These are phyloP conservation scores for Oceanites oceanicus DNA, from an alignment of 2,113 vertebrate genomes.

Conservation along the genomic window DNA sequence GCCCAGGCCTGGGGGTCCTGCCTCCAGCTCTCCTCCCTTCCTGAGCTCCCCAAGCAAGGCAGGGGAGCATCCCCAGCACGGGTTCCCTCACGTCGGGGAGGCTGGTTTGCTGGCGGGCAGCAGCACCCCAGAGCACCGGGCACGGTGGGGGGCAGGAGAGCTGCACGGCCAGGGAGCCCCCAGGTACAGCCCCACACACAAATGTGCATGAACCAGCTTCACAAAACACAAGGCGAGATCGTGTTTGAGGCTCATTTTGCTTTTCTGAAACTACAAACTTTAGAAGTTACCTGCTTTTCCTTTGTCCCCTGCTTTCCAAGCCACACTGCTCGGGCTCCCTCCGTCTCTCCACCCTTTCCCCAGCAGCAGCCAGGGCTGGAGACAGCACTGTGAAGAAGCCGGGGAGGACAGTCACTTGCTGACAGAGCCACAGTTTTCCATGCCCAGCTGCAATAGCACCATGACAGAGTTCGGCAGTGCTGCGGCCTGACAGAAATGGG, in stretches of 20 bases:
- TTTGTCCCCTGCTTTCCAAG: not conserved
- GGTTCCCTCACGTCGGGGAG: rapidly evolving
- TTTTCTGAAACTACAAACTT: not conserved
- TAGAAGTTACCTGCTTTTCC: not conserved
- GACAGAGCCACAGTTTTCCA: not conserved
- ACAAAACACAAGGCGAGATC: not conserved
- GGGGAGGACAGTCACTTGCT: not conserved
- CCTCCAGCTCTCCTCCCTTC: not conserved
- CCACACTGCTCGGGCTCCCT: not conserved
- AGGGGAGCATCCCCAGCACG: not conserved
- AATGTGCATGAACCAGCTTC: rapidly evolving
- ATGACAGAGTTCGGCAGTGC: not conserved
- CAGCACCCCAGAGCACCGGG: not conserved
- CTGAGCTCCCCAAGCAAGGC: not conserved
- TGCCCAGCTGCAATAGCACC: rapidly evolving
- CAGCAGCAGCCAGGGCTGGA: not conserved
- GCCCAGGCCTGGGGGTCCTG: not conserved
- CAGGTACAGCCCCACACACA: not conserved
- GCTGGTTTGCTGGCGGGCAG: not conserved
- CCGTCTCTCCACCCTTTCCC: not conserved
- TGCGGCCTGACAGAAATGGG: not conserved
- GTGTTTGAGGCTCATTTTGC: not conserved
- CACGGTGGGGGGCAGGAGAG: not conserved
- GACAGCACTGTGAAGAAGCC: not conserved
- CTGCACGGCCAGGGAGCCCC: not conserved